Evolutionary conservation across 2,113 vertebrate genomes (phyloP).

Genomic region (Orientallactaga bullata): DNA sequence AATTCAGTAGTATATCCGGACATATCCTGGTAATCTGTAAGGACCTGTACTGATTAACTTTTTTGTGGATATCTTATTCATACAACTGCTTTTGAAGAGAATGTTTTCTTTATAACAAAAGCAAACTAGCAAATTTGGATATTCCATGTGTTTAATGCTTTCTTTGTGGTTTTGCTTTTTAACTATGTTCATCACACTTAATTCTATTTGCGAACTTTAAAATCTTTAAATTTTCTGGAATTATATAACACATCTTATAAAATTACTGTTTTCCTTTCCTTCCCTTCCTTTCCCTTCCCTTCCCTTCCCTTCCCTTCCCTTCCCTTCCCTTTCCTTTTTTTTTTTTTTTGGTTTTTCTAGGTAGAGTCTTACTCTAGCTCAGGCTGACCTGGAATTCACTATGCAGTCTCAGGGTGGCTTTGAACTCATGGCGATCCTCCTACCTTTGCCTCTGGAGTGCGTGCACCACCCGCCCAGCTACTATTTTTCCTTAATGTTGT

Average conservation of each 20-base stretch:
- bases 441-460: too few relatives aligned
- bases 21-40: neutral
- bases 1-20: neutral
- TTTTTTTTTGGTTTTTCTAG: too few relatives aligned
- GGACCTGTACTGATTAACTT: neutral
- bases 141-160: neutral
- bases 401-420: too few relatives aligned
- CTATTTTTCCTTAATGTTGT: neutral
- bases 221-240: conserved; percentile 16
- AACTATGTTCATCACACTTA: neutral
- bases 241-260: neutral
- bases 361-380: too few relatives aligned
- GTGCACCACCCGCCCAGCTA: too few relatives aligned
- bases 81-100: neutral
- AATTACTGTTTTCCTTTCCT: neutral
- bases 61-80: neutral
- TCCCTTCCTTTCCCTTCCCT: too few relatives aligned
- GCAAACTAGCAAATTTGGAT: neutral
- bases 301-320: too few relatives aligned
- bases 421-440: too few relatives aligned
- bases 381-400: too few relatives aligned
- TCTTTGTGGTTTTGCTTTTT: neutral
- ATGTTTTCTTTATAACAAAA: neutral
- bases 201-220: neutral
- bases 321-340: too few relatives aligned